A percentile compares a stretch with the other conserved stretches of the same genome.
phyloP scores from a whole-genome alignment of 2,888 invertebrate species.

The Escarpia spicata region DNA sequence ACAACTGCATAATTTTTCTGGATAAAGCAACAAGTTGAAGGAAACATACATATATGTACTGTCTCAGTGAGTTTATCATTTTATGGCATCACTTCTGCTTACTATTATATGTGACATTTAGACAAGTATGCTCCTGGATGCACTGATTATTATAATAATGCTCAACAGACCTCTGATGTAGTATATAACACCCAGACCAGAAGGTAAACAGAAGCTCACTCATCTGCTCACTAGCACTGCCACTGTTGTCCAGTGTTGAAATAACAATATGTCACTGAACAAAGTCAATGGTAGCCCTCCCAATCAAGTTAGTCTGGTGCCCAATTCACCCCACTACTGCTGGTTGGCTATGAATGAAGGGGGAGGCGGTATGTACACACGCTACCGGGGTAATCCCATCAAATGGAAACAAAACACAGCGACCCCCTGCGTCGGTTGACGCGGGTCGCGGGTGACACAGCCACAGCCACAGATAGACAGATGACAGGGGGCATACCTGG shows the following conservation, averaged over 20 bases:
- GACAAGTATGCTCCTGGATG: neutral
- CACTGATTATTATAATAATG: neutral
- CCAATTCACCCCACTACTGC: neutral
- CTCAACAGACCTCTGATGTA: neutral
- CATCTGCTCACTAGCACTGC: neutral
- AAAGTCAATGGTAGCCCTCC: neutral
- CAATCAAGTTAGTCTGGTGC: neutral
- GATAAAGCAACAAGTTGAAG: neutral
- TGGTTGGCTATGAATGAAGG: neutral
- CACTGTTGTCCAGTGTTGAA: neutral
- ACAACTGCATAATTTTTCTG: too few species aligned
- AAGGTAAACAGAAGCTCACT: neutral
- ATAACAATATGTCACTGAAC: neutral
- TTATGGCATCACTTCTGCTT: neutral
- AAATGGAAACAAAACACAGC: constrained; percentile 5
- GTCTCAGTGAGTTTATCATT: neutral
- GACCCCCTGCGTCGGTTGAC: neutral
- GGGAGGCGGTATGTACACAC: neutral
- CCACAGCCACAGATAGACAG: neutral
- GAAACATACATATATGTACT: neutral
- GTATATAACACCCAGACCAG: neutral
- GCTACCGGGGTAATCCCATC: neutral
- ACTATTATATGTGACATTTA: neutral
- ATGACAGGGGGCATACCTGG: constrained; percentile 17
- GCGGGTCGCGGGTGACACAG: neutral